Base-by-base conservation (phyloP, 2,888 invertebrate species). In the Cremastinae sp. region DNA sequence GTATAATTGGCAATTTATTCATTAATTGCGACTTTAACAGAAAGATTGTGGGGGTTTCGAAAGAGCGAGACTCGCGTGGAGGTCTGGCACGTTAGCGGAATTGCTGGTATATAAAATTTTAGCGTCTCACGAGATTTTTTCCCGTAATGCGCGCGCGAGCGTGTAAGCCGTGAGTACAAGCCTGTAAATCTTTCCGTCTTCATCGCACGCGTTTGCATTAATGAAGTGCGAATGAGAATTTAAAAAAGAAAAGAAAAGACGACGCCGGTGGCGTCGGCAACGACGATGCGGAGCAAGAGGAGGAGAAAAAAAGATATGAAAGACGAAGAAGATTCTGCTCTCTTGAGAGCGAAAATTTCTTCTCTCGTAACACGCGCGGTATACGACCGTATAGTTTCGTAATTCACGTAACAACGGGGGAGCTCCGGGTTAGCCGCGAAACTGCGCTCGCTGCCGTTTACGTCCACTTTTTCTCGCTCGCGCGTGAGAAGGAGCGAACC, bases 401-500 rank as follows among this genome's bases (percentile, higher is more conserved):
- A 76, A 76, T 70, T 28, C 65, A 70, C 61, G 73, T 73, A 76
- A 73, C 62, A 62, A 69, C 69, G 61, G 73, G 54, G 34, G 61
- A 61, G 70, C 59, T 43, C 34, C 43, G 61, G 22, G 61, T 41
- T 18, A 36, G 41, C 12, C 22, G 38, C 16, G 56, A 56, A 38
- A 47, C 38, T 22, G 59, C 59, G 20, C 49, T 49, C 49, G 16
- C 69, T 28, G 43, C 10, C 36, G 56, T 61, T 22, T 62, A 53
- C 51, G 64, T 59, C 49, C 38, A 38, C 14, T 62, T 72, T 41
- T 64, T 58, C 14, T n/a, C n/a, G 51, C 66, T 66, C 66, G 41
- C 38, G 66, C 76, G 76, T 76, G 76, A 73, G 76, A 76, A 73
- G 76, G 76, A 76, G 68, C 76, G 76, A 76, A 69, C 38, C 68